Conservation (phyloP, 2,113 vertebrate genomes). For the Chloebia gouldiae region DNA sequence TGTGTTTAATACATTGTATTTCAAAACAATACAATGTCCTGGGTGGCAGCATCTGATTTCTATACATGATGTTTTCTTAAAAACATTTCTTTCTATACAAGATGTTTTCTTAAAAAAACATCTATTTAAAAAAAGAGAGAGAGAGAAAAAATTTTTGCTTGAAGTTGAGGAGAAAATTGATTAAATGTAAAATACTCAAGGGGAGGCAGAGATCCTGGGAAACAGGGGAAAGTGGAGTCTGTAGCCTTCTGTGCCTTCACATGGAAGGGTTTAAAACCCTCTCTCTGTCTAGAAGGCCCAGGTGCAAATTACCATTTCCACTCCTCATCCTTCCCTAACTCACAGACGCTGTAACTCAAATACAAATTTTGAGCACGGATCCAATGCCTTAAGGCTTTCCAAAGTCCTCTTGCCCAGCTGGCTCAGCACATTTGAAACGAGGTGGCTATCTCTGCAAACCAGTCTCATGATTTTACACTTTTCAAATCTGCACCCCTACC, state of each 20-base stretch:
- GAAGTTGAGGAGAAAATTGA: not conserved
- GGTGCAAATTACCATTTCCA: not conserved
- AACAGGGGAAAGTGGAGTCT: not conserved
- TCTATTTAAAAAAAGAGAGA: rapidly evolving
- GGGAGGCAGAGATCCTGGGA: not conserved
- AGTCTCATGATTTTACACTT: not conserved
- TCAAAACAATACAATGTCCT: not conserved
- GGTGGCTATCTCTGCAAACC: not conserved
- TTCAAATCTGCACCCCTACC: not conserved
- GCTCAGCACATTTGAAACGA: not conserved
- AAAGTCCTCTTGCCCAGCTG: not conserved
- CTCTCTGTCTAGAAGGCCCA: not conserved
- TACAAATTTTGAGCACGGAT: not conserved
- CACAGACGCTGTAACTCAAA: not conserved
- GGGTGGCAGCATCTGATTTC: not conserved
- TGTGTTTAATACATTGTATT: not conserved
- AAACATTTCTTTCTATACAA: too few species aligned
- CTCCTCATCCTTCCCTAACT: not conserved
- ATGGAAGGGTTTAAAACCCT: not conserved
- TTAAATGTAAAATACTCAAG: not conserved
- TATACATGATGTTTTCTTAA: too few species aligned
- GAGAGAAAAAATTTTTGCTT: not conserved
- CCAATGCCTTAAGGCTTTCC: not conserved
- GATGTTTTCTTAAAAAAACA: too few species aligned
- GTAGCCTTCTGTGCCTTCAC: not conserved